Conservation (phyloP, 2,888 invertebrate species). For the Alcis repandata region DNA sequence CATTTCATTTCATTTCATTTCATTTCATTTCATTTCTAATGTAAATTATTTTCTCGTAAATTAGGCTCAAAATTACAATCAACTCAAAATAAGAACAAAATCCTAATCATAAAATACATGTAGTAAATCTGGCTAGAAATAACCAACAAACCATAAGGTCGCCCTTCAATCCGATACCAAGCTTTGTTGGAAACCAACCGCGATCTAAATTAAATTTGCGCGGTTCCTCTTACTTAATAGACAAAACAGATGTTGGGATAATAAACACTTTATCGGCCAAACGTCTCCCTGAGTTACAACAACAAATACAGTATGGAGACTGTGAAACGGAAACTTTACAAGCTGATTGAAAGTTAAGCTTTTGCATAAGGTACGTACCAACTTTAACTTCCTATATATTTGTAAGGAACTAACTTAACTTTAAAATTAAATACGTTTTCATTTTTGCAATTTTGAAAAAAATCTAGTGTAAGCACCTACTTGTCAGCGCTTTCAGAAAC, state of each 20-base stretch:
- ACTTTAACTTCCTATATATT: too few relatives aligned
- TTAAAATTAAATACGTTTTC: too few relatives aligned
- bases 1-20: too few relatives aligned
- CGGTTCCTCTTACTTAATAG: constrained; percentile 30
- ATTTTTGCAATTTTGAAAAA: too few relatives aligned
- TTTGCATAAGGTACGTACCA: too few relatives aligned
- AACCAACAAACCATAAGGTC: constrained; percentile 1
- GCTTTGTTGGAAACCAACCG: constrained; percentile 30
- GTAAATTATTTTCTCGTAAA: too few relatives aligned
- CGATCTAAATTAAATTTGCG: constrained; percentile 31
- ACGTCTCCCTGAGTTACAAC: constrained; percentile 17
- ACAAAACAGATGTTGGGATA: constrained; percentile 37
- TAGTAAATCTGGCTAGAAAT: not conserved
- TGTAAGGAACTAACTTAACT: too few relatives aligned
- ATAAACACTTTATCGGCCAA: constrained; percentile 42
- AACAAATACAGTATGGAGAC: constrained; percentile 17
- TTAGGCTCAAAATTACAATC: too few relatives aligned
- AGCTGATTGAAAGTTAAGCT: not conserved
- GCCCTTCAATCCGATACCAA: not conserved
- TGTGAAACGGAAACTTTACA: not conserved
- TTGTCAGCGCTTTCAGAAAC: too few relatives aligned
- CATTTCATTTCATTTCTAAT: too few relatives aligned
- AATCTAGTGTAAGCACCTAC: too few relatives aligned
- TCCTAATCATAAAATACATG: not conserved
- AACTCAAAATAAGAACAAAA: not conserved